Percentiles rank a stretch among this genome's conserved stretches.
Conservation (phyloP, 92 coral and sea anemone genomes). For the Muricea muricata region DNA sequence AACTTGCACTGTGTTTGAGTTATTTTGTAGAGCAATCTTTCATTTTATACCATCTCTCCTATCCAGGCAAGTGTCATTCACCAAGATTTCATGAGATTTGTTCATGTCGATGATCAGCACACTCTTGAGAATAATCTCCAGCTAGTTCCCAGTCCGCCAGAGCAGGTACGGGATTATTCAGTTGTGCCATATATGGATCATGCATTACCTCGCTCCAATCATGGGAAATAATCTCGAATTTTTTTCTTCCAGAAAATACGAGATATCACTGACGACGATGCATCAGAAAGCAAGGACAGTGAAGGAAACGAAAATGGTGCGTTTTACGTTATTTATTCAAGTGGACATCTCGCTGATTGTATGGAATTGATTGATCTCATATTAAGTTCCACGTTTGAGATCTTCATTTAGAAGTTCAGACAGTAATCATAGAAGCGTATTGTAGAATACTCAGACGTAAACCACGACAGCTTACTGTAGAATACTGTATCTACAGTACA, state of each 20-base stretch:
- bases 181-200: not conserved
- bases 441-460: too few species aligned
- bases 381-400: too few species aligned
- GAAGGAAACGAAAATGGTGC: not conserved
- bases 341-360: too few species aligned
- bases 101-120: slow-evolving; percentile 95
- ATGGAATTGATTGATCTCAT: too few species aligned
- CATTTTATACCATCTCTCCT: too few species aligned
- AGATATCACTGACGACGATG: slow-evolving; percentile 12
- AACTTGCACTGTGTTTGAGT: too few species aligned
- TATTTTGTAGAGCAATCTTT: too few species aligned
- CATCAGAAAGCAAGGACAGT: not conserved
- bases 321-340: too few species aligned
- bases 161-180: slow-evolving; percentile 15
- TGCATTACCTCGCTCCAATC: too few species aligned
- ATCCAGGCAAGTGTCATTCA: slow-evolving; percentile 95
- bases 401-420: too few species aligned
- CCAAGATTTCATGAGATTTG: slow-evolving; percentile 93
- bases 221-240: not conserved
- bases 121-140: slow-evolving; percentile 78
- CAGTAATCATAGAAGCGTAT: too few species aligned
- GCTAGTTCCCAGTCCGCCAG: slow-evolving; percentile 59
- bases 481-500: not conserved
- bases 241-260: slow-evolving; percentile 7
- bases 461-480: too few species aligned